Evolutionary conservation across 2,888 invertebrate genomes (phyloP), one percentile per base, ranked within the genome.

Genomic region (Drosophila paracracens): DNA sequence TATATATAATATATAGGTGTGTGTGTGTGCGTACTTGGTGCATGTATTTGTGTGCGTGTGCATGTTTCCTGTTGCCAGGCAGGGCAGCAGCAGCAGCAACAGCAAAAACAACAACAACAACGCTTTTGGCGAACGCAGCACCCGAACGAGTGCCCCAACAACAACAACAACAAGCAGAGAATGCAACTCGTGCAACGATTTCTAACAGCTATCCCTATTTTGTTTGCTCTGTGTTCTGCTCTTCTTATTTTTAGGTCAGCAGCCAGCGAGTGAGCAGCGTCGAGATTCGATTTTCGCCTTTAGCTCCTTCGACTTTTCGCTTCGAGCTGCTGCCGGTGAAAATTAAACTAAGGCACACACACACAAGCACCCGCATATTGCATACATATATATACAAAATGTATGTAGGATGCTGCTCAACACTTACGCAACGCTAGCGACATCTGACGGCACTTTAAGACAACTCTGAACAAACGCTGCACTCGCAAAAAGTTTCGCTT

Each of bases 391-490:
- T 10, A 27, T 7, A 11, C 46, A 21, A 31, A n/a, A 36, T 67
- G 61, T 48, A 31, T 33, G 18, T 36, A 54, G 64, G 48, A 78
- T 63, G 70, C 66, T 64, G 77, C 62, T 61, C 29, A 64, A 67
- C 43, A 75, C 71, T 78, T 78, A 78, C 60, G 77, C 79, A 78
- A 77, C 77, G 60, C 58, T 58, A 64, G 79, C 79, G 79, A 79
- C 75, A 74, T 75, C 70, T 70, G 60, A 74, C 75, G 70, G 66
- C 57, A 29, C 35, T 57, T 40, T 62, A 46, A 50, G 62, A 43
- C 51, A 76, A 59, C 58, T 25, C 11, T 61, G 58, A 70, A 18
- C 25, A 18, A 58, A 48, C 18, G 10, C 40, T 57, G 13, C 16
- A 33, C 29, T 35, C 60, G n/a, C 46, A 46, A 54, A 40, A 33